phyloP scores from a whole-genome alignment of 2,113 vertebrate genomes.

The Gnathonemus longibarbis region DNA sequence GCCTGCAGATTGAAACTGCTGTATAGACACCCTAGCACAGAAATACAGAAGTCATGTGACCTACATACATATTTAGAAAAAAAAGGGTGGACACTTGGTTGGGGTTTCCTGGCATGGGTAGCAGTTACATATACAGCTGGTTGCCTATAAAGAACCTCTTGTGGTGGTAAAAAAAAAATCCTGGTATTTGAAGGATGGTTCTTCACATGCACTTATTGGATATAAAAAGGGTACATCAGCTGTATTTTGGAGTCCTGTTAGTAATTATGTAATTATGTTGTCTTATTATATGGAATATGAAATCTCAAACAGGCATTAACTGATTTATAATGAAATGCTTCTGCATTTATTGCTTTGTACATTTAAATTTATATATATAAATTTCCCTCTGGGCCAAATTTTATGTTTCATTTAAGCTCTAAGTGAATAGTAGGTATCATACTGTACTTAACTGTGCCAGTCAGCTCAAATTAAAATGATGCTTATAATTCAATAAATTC shows the following conservation, averaged over 20 bases:
- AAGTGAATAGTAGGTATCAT: neutral
- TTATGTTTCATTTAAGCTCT: neutral
- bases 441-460: neutral
- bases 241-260: neutral
- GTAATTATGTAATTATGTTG: neutral
- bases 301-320: neutral
- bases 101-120: neutral
- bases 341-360: neutral
- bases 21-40: neutral
- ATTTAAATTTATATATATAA: too few species aligned
- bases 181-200: neutral
- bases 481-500: neutral
- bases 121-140: neutral
- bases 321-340: neutral
- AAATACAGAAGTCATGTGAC: neutral
- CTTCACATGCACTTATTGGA: neutral
- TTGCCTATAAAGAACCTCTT: neutral
- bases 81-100: neutral
- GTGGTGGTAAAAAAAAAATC: neutral
- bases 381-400: neutral
- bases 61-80: neutral
- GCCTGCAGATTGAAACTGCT: neutral
- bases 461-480: neutral
- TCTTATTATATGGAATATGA: neutral
- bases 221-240: neutral